phyloP scores from a whole-genome alignment of 2,113 vertebrate genomes.

The Anolis sagrei region DNA sequence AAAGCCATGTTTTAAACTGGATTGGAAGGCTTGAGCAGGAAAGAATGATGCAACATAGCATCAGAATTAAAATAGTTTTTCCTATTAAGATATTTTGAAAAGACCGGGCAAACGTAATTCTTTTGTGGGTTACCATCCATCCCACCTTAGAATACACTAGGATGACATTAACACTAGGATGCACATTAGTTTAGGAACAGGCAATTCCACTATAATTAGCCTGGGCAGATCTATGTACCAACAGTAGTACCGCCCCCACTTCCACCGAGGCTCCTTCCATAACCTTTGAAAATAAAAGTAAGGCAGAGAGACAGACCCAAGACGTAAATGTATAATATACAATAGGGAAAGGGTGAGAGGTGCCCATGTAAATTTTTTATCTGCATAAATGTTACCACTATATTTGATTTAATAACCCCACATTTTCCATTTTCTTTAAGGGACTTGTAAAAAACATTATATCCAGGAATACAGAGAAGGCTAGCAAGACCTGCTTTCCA shows the following conservation, averaged over 20 bases:
- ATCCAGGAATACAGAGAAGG: not conserved
- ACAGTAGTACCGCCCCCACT: not conserved
- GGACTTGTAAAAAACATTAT: not conserved
- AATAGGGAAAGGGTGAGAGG: not conserved
- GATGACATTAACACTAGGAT: not conserved
- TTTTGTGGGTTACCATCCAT: not conserved
- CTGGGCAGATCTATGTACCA: not conserved
- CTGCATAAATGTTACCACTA: not conserved
- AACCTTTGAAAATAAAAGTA: not conserved
- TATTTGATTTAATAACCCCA: not conserved
- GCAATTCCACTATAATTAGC: not conserved
- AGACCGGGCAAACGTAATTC: not conserved
- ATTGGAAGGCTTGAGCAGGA: not conserved
- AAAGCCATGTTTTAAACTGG: too few species aligned
- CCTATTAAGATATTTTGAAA: not conserved
- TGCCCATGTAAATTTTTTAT: not conserved
- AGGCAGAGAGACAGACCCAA: not conserved
- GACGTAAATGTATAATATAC: not conserved
- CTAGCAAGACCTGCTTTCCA: slow-evolving; percentile 90
- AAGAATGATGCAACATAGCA: not conserved
- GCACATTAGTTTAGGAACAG: not conserved
- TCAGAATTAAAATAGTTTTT: not conserved
- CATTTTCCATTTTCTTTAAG: not conserved
- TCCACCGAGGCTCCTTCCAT: not conserved
- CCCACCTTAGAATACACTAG: not conserved